A percentile compares a stretch with the other conserved stretches of the same genome.
Conservation (phyloP, 2,797 vertebrate species). For the Hipposideros larvatus region DNA sequence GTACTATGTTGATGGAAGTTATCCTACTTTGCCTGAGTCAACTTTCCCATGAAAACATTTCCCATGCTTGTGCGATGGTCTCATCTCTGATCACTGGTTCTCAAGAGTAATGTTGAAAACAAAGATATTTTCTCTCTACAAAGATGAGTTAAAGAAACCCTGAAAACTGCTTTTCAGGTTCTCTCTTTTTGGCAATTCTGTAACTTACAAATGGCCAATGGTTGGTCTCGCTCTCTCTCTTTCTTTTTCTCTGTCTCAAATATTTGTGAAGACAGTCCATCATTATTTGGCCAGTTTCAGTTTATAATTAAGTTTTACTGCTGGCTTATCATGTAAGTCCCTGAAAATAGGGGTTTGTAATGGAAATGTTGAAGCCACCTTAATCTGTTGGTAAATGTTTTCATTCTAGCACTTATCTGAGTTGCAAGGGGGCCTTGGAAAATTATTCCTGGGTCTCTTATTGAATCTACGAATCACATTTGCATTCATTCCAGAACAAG, state of each 20-base stretch:
- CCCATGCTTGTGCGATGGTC: background rate
- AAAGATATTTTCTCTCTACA: constrained; percentile 25
- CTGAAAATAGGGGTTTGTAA: constrained; percentile 59
- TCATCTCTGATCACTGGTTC: constrained; percentile 26
- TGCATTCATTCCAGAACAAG: constrained; percentile 39
- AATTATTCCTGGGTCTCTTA: constrained; percentile 45
- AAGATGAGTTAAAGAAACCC: constrained; percentile 28
- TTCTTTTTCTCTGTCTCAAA: background rate
- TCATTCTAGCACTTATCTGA: constrained; percentile 60
- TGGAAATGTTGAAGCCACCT: constrained; percentile 58
- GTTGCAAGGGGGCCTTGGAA: constrained; percentile 54
- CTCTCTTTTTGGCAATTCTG: background rate
- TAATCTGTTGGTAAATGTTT: constrained; percentile 73
- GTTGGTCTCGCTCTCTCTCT: background rate
- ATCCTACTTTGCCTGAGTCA: background rate
- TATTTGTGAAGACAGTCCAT: background rate
- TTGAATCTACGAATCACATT: constrained; percentile 11
- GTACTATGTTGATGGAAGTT: background rate
- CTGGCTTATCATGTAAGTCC: constrained; percentile 17
- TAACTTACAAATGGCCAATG: constrained; percentile 40
- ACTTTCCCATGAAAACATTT: background rate
- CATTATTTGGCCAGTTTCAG: constrained; percentile 61
- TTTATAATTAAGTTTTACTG: constrained; percentile 66
- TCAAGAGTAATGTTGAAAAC: constrained; percentile 51
- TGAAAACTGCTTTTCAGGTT: background rate